phyloP scores from a whole-genome alignment of 1,140 invertebrate species.

The Drosophila mayri region DNA sequence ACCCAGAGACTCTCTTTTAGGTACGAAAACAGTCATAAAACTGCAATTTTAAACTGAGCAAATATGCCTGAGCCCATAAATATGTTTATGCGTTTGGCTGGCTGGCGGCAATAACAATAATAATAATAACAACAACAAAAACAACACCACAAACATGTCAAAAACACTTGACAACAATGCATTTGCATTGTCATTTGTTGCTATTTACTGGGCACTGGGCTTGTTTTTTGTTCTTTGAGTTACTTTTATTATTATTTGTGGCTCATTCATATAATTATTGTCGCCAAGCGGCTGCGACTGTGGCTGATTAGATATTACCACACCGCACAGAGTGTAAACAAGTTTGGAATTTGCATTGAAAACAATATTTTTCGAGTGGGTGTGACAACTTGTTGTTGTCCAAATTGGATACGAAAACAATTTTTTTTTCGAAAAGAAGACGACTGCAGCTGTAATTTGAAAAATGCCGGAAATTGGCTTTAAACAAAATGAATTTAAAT shows the following conservation, averaged over 20 bases:
- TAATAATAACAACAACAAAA: slow-evolving; percentile 26
- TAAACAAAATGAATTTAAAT: background rate
- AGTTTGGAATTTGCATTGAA: slow-evolving; percentile 47
- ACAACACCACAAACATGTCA: slow-evolving; percentile 25
- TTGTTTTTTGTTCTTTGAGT: slow-evolving; percentile 3
- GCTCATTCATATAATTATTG: slow-evolving; percentile 58
- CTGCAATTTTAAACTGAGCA: slow-evolving; percentile 38
- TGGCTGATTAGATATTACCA: slow-evolving; percentile 68
- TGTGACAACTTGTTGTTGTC: slow-evolving; percentile 38
- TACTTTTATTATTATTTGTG: slow-evolving; percentile 11
- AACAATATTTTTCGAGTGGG: slow-evolving; percentile 43
- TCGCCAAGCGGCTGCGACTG: slow-evolving; percentile 16
- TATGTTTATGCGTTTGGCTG: slow-evolving; percentile 57
- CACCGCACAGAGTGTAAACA: slow-evolving; percentile 48
- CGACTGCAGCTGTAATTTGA: slow-evolving; percentile 20
- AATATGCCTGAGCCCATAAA: slow-evolving; percentile 48
- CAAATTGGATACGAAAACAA: slow-evolving; percentile 28
- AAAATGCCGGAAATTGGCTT: slow-evolving; percentile 33
- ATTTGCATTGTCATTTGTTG: slow-evolving; percentile 62
- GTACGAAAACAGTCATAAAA: slow-evolving; percentile 58
- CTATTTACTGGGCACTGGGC: slow-evolving; percentile 6
- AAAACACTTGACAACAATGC: slow-evolving; percentile 69
- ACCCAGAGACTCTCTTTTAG: slow-evolving; percentile 1
- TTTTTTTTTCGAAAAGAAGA: slow-evolving; percentile 3
- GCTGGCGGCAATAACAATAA: slow-evolving; percentile 27